phyloP scores from a whole-genome alignment of 1,140 invertebrate species.

The Pachyrhynchus sulphureomaculatus region DNA sequence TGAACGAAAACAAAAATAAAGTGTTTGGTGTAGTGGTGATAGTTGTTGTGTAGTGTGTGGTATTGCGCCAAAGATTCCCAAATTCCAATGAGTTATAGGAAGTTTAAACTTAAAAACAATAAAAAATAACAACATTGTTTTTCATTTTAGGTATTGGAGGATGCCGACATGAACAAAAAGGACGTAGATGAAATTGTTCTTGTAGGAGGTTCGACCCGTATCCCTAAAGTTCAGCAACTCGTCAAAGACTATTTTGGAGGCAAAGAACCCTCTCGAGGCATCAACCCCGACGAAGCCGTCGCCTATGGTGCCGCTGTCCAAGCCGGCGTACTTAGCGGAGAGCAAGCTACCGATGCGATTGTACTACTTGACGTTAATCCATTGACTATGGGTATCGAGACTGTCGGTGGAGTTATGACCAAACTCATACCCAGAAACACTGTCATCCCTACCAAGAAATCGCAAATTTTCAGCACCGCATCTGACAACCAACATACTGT shows the following conservation, averaged over 20 bases:
- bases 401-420: conserved; percentile 99
- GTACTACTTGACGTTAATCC: conserved; percentile 98
- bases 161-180: conserved; percentile 98
- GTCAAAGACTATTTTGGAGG: conserved; percentile 99
- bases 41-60: too few species aligned
- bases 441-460: conserved; percentile 99
- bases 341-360: conserved; percentile 94
- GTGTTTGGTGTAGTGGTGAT: too few species aligned
- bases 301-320: conserved; percentile 99
- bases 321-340: conserved; percentile 86
- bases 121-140: neutral
- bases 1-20: too few species aligned
- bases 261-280: conserved; percentile 96
- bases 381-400: conserved; percentile 98
- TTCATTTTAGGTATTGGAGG: conserved; percentile 73
- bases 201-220: conserved; percentile 98
- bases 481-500: conserved; percentile 99
- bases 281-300: conserved; percentile 98
- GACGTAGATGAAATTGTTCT: conserved; percentile 99
- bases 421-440: conserved; percentile 98
- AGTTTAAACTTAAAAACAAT: too few species aligned
- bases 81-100: too few species aligned
- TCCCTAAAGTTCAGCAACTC: conserved; percentile 97
- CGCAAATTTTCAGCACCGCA: conserved; percentile 98
- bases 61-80: too few species aligned